Conservation (phyloP, 2,797 vertebrate genomes). For the Crocidura indochinensis region DNA sequence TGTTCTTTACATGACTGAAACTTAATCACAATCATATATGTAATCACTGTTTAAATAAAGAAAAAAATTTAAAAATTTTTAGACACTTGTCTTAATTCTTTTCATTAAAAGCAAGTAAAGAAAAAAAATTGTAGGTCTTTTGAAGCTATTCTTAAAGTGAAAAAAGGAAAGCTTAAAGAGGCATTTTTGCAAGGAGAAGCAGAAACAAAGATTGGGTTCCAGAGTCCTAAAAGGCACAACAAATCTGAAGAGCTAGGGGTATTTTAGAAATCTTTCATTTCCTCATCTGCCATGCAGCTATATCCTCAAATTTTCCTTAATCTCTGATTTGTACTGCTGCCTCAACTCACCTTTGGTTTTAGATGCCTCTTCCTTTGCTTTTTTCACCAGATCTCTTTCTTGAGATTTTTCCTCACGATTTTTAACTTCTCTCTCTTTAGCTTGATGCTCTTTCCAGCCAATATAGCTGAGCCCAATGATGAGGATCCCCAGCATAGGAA, state of each 20-base stretch:
- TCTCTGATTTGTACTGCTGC: neutral
- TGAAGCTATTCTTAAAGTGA: neutral
- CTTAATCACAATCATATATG: too few relatives aligned
- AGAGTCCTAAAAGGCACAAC: neutral
- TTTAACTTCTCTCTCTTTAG: neutral
- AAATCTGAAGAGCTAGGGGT: neutral
- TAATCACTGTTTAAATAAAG: too few relatives aligned
- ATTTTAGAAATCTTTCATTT: neutral
- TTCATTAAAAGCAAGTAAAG: too few relatives aligned
- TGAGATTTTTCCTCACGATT: rapidly evolving
- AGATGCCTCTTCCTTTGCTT: neutral
- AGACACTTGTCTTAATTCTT: too few relatives aligned
- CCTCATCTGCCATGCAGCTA: neutral
- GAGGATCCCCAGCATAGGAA: conserved; percentile 28
- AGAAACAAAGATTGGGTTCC: neutral
- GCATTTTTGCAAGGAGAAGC: neutral
- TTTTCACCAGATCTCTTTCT: rapidly evolving
- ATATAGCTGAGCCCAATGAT: neutral
- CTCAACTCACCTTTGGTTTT: neutral
- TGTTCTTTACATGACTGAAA: too few relatives aligned
- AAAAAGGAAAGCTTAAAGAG: too few relatives aligned
- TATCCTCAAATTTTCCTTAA: neutral
- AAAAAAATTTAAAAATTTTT: too few relatives aligned
- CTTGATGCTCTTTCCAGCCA: conserved; percentile 52
- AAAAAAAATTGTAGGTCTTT: neutral